Base-by-base conservation (phyloP, 1,140 invertebrate genomes). In the Penaeus chinensis region DNA sequence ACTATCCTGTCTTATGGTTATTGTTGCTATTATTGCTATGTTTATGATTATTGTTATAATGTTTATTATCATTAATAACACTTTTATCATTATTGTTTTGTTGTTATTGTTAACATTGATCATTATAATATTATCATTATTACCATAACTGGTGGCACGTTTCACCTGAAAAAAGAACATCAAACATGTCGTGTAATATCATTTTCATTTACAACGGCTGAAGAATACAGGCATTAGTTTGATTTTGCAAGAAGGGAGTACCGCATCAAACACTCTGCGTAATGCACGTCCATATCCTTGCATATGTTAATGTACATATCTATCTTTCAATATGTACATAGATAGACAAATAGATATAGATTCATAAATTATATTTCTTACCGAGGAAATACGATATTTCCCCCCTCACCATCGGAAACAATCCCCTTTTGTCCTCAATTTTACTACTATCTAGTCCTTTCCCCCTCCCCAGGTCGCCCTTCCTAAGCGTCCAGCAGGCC, bases 401-500 rank as follows among this genome's bases (percentile, higher is more conserved):
- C 37, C 37, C 37, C 37, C 37, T 7, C 4, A 5, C 7, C 1
- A 2, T 42, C 37, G 1, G 37, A 42, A 42, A 42, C 37, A 42
- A 42, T 7, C 4, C 0, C 1, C 4, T 42, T 5, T 42, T 5
- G 32, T 71, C 32, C 4, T 71, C 3, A 24, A 19, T 2, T 18
- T 19, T 76, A 0, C 16, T 10, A 63, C 27, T 16, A 42, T 42
- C n/a, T 19, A 4, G 0, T 37, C 32, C 27, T 54, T 19, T 18
- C 18, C n/a, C 69, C n/a, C 18, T 16, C 69, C 18, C 10, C 85
- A 71, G 69, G 78, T 62, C 85, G 13, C 85, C 85, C 0, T 81
- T 87, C n/a, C 47, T 87, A 2, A 82, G 85, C 37, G 85, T 82
- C 24, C 85, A 87, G 11, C 85, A 87, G 61, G 85, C 85, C 3